Conservation (phyloP, 2,113 vertebrate genomes). For the Amphilophus citrinellus region DNA sequence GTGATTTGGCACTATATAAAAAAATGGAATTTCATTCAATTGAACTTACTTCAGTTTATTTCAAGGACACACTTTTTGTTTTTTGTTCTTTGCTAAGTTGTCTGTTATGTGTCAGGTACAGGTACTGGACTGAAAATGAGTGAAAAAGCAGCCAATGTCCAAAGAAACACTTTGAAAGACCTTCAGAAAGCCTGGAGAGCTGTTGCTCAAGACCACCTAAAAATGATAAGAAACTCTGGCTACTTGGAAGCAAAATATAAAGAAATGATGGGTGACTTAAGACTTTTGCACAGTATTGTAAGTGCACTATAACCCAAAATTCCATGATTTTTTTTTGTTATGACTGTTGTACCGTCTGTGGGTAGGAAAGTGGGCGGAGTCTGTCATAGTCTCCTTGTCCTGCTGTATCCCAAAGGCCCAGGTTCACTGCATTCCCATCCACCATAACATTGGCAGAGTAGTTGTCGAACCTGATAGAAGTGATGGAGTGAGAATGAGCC, state of each 20-base stretch:
- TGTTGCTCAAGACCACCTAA: not conserved
- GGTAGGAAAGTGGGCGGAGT: slow-evolving; percentile 94
- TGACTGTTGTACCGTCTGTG: slow-evolving; percentile 88
- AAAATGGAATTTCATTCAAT: too few species aligned
- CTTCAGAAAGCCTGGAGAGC: not conserved
- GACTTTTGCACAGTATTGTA: too few species aligned
- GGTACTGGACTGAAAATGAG: not conserved
- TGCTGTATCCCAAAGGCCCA: slow-evolving; percentile 97
- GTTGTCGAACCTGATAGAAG: slow-evolving; percentile 90
- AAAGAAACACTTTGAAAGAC: not conserved
- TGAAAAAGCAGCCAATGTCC: not conserved
- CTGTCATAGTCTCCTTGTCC: slow-evolving; percentile 98
- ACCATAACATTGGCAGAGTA: slow-evolving; percentile 99
- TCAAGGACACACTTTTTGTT: too few species aligned
- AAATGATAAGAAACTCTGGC: too few species aligned
- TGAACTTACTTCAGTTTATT: too few species aligned
- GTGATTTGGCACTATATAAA: too few species aligned
- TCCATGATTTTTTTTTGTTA: not conserved
- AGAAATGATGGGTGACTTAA: too few species aligned
- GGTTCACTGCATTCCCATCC: slow-evolving; percentile 95
- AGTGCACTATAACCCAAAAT: not conserved
- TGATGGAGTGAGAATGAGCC: not conserved
- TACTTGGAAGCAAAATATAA: too few species aligned
- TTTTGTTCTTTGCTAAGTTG: too few species aligned
- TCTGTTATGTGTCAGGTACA: too few species aligned